Base-by-base conservation (phyloP, 2,113 vertebrate species). In the Amphiprion percula region DNA sequence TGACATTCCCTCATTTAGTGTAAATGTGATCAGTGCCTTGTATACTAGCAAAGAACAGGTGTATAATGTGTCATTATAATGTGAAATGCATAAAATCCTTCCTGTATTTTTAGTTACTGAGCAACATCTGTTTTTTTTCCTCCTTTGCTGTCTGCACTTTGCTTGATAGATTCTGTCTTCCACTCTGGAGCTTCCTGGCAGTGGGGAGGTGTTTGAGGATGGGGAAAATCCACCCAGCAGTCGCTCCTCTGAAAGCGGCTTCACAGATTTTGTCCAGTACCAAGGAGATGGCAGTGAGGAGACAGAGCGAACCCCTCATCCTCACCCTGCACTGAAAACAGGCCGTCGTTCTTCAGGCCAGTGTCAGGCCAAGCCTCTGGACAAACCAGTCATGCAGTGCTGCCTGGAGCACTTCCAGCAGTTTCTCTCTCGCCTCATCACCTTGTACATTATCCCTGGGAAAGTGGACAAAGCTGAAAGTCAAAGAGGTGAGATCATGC, bases 361-460 rank as follows among this genome's bases (percentile, higher is more conserved):
- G 0, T 60, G 85, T 70, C 93, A 90, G 74, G 69, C 63, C 78
- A 97, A 96, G 73, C 80, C 94, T 0, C 84, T 95, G 87, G 97
- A 97, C 68, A 98, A 97, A 94, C 98, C 97, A 15, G 96, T 98
- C 83, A 99, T 99, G 97, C 98, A 99, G 93, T 96, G 96, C 91
- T 99, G 98, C 83, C 87, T 99, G 90, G 98, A 99, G 79, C 97
- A 97, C 58, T 97, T 98, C 90, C 97, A 99, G 26, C 96, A 96
- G 80, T 99, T 99, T 88, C 95, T 99, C 70, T 97, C 96, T 64
- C 94, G 96, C 79, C 95, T 99, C 74, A 95, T 99, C 85, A 96
- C 91, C 88, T 94, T 99, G 30, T 97, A 99, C 60, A 92, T 99
- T 61, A 87, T 94, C 54, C 95, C 96, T 16, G 88, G 93, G 79